These are phyloP conservation scores for Listronotus bonariensis DNA, from an alignment of 1,140 invertebrate species.

Conservation along the genomic window DNA sequence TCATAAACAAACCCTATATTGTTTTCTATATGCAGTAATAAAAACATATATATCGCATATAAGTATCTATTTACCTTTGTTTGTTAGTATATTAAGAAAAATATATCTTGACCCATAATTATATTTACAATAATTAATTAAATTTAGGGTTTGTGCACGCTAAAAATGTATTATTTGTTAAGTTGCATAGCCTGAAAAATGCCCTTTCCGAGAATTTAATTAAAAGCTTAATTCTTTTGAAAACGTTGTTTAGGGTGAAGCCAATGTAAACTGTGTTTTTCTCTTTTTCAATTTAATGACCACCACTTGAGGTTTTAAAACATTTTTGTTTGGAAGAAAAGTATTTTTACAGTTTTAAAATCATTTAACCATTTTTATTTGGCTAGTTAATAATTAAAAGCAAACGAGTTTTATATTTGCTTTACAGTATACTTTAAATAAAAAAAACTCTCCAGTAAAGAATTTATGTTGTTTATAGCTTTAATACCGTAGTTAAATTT, in stretches of 20 bases:
- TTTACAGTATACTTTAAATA: too few relatives aligned
- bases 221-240: conserved; percentile 31
- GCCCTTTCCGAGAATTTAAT: conserved; percentile 18
- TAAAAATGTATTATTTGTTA: conserved; percentile 7
- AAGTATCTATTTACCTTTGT: too few relatives aligned
- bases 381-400: too few relatives aligned
- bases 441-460: too few relatives aligned
- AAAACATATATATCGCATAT: too few relatives aligned
- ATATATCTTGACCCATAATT: too few relatives aligned
- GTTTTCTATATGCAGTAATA: too few relatives aligned
- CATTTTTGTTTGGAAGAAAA: conserved; percentile 18
- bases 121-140: not conserved
- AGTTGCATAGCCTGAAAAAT: conserved; percentile 16
- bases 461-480: too few relatives aligned
- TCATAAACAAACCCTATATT: too few relatives aligned
- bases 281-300: conserved; percentile 30
- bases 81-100: too few relatives aligned
- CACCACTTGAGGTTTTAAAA: conserved; percentile 21
- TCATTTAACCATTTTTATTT: conserved; percentile 12
- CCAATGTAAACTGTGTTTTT: conserved; percentile 30
- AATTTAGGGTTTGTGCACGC: not conserved
- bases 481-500: too few relatives aligned
- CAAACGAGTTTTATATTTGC: too few relatives aligned
- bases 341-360: conserved; percentile 31
- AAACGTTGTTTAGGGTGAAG: conserved; percentile 8